Percentiles rank a stretch among this genome's conserved stretches.
phyloP scores from a whole-genome alignment of 2,888 invertebrate species.

The Cosmorhoe ocellata region DNA sequence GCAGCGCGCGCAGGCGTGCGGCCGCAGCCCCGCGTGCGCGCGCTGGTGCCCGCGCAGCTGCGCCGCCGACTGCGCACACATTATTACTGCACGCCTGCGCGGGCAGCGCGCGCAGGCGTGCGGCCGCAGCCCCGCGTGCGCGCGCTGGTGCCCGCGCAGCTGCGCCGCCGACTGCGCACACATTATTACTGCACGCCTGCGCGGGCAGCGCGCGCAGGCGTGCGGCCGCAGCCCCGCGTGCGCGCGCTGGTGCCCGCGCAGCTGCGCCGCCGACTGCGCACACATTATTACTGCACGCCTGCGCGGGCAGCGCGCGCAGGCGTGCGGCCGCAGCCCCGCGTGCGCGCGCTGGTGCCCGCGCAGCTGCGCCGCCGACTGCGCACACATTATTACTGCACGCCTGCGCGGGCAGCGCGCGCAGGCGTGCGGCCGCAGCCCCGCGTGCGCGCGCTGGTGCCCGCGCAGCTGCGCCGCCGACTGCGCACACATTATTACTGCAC shows the following conservation, averaged over 20 bases:
- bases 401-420: constrained; percentile 51
- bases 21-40: constrained; percentile 31
- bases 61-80: too few relatives aligned
- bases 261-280: constrained; percentile 44
- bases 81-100: constrained; percentile 34
- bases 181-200: too few relatives aligned
- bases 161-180: constrained; percentile 40
- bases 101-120: constrained; percentile 50
- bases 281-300: too few relatives aligned
- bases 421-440: constrained; percentile 43
- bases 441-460: constrained; percentile 43
- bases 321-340: constrained; percentile 42
- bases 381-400: too few relatives aligned
- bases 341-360: constrained; percentile 49
- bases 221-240: constrained; percentile 42
- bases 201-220: constrained; percentile 48
- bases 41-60: constrained; percentile 62
- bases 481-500: too few relatives aligned
- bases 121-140: constrained; percentile 37
- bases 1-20: constrained; percentile 53
- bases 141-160: constrained; percentile 56
- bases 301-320: constrained; percentile 50
- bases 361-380: constrained; percentile 46
- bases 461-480: constrained; percentile 50
- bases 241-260: constrained; percentile 52